phyloP scores from a whole-genome alignment of 2,113 vertebrate genomes.

The Garra rufa region DNA sequence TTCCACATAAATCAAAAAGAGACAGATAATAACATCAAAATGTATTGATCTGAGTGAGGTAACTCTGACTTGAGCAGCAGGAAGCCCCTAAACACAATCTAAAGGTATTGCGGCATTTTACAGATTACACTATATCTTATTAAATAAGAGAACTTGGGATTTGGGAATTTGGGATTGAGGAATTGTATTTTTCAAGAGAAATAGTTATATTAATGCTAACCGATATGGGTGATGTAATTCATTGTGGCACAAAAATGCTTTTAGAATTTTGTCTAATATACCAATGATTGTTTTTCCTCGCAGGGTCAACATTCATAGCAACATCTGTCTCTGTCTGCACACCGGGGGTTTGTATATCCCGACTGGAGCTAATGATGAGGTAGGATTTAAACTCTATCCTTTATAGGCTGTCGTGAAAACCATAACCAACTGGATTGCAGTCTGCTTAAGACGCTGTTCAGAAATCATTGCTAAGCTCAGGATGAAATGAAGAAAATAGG shows the following conservation, averaged over 20 bases:
- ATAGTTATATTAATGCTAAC: constrained; percentile 2
- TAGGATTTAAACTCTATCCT: neutral
- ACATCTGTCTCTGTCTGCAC: neutral
- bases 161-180: constrained; percentile 7
- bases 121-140: constrained; percentile 50
- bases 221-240: neutral
- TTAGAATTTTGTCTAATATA: neutral
- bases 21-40: constrained; percentile 49
- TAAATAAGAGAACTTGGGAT: constrained; percentile 49
- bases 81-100: constrained; percentile 3
- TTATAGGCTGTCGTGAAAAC: neutral
- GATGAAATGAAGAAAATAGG: neutral
- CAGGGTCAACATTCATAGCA: neutral
- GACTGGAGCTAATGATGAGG: constrained; percentile 12
- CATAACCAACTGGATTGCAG: neutral
- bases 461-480: constrained; percentile 17
- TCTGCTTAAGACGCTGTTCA: neutral
- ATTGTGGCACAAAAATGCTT: neutral
- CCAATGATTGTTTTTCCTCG: neutral
- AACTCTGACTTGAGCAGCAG: constrained; percentile 20
- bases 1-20: constrained; percentile 50
- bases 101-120: constrained; percentile 32
- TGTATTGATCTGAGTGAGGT: constrained; percentile 51
- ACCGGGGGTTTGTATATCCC: neutral
- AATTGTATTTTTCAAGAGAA: neutral